Percentiles rank a stretch among this genome's conserved stretches.
Conservation (phyloP, 2,888 invertebrate species). For the Rhagonycha lutea region DNA sequence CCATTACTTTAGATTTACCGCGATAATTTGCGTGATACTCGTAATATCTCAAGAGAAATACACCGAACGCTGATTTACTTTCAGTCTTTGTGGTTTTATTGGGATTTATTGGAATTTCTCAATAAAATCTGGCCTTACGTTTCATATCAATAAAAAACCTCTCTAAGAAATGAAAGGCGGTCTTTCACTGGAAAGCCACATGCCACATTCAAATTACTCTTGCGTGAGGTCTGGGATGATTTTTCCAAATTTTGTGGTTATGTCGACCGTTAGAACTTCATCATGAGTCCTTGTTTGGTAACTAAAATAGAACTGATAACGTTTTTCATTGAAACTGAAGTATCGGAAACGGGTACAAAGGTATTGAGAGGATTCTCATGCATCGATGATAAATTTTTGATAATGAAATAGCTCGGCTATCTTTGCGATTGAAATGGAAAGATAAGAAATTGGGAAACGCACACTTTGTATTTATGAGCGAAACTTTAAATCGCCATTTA, state of each 20-base stretch:
- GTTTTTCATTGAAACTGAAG: background rate
- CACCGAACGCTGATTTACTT: background rate
- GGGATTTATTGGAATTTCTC: background rate
- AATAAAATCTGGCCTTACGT: background rate
- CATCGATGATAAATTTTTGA: background rate
- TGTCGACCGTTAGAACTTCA: background rate
- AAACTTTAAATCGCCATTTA: background rate
- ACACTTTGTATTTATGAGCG: background rate
- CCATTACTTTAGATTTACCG: background rate
- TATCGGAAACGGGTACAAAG: background rate
- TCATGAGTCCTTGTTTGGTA: background rate
- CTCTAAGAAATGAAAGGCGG: background rate
- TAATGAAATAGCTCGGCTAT: background rate
- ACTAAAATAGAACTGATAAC: background rate
- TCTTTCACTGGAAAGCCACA: no score
- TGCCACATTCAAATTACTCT: no score
- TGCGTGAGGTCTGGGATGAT: background rate
- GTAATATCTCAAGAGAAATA: background rate
- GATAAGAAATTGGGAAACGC: background rate
- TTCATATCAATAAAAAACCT: background rate
- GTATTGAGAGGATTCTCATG: background rate
- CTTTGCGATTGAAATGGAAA: background rate
- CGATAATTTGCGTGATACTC: background rate
- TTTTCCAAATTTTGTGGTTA: background rate
- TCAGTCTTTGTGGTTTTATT: background rate